Conservation (phyloP, 2,797 vertebrate species). For the Numenius phaeopus region DNA sequence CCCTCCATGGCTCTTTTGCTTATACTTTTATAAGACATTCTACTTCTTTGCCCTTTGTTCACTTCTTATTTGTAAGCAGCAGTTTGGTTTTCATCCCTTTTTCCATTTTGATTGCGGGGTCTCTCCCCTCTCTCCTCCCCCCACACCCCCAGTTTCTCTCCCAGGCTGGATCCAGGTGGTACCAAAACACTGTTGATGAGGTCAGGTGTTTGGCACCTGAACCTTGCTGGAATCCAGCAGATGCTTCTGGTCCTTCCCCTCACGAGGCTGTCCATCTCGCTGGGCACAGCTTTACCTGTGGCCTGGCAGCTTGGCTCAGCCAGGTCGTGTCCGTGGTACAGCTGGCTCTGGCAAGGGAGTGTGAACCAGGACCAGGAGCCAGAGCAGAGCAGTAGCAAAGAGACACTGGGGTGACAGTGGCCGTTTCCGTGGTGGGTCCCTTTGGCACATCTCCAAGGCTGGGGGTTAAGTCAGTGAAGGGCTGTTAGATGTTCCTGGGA, state of each 20-base stretch:
- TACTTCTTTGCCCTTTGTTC: not conserved
- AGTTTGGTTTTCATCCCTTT: not conserved
- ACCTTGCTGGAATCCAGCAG: not conserved
- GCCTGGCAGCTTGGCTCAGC: not conserved
- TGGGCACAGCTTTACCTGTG: not conserved
- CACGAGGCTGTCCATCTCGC: rapidly evolving
- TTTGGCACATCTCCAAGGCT: not conserved
- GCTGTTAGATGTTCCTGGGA: not conserved
- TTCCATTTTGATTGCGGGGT: not conserved
- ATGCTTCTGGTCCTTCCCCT: not conserved
- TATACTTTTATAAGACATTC: not conserved
- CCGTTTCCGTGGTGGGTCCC: not conserved
- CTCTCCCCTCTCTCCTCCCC: not conserved
- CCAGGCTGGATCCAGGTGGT: not conserved
- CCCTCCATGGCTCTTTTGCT: not conserved
- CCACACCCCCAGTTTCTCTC: not conserved
- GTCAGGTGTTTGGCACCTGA: not conserved
- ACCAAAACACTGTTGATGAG: not conserved
- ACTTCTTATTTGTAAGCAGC: not conserved
- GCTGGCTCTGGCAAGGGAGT: not conserved
- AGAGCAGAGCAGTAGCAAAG: not conserved
- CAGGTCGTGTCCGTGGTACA: rapidly evolving
- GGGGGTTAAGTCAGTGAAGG: not conserved
- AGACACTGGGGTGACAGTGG: not conserved
- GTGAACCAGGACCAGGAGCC: not conserved